A percentile compares a stretch with the other conserved stretches of the same genome.
phyloP scores from a whole-genome alignment of 1,140 invertebrate species.

The Drosophila kepulauana region DNA sequence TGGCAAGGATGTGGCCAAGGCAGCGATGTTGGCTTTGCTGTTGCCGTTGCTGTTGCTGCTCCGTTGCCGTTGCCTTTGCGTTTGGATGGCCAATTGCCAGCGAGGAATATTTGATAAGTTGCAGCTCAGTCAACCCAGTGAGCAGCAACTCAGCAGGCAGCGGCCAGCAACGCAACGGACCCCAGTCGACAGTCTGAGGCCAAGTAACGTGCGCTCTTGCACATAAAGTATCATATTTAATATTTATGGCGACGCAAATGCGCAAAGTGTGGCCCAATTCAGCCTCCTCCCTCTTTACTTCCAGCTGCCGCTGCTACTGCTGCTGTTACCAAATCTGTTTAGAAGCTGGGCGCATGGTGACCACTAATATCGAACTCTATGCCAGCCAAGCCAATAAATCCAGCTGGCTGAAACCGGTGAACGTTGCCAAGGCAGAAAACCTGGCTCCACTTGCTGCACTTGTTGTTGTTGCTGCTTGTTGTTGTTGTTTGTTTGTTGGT shows the following conservation, averaged over 20 bases:
- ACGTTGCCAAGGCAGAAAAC: slow-evolving; percentile 31
- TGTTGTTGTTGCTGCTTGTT: slow-evolving; percentile 33
- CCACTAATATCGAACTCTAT: slow-evolving; percentile 76
- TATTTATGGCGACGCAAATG: slow-evolving; percentile 75
- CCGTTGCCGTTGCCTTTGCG: slow-evolving; percentile 5
- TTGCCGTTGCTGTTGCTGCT: slow-evolving; percentile 3
- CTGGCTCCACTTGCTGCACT: slow-evolving; percentile 25
- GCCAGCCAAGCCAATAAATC: slow-evolving; percentile 72
- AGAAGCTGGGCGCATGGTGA: slow-evolving; percentile 43
- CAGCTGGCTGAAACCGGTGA: slow-evolving; percentile 45
- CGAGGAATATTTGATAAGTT: slow-evolving; percentile 82
- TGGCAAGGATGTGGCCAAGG: slow-evolving; percentile 80
- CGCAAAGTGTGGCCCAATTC: slow-evolving; percentile 36
- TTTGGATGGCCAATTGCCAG: slow-evolving; percentile 77
- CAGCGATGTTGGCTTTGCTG: slow-evolving; percentile 31
- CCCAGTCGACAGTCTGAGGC: slow-evolving; percentile 21
- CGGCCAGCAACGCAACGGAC: slow-evolving; percentile 11
- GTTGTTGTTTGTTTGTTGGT: slow-evolving; percentile 54
- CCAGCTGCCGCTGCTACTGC: slow-evolving; percentile 4
- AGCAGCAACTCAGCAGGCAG: slow-evolving; percentile 13
- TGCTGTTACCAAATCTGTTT: slow-evolving; percentile 49
- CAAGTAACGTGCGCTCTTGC: slow-evolving; percentile 30
- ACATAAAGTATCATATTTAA: slow-evolving; percentile 83
- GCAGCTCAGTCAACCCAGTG: slow-evolving; percentile 34
- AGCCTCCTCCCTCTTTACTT: background rate